phyloP scores from a whole-genome alignment of 2,113 vertebrate species.

The Varanus komodoensis region DNA sequence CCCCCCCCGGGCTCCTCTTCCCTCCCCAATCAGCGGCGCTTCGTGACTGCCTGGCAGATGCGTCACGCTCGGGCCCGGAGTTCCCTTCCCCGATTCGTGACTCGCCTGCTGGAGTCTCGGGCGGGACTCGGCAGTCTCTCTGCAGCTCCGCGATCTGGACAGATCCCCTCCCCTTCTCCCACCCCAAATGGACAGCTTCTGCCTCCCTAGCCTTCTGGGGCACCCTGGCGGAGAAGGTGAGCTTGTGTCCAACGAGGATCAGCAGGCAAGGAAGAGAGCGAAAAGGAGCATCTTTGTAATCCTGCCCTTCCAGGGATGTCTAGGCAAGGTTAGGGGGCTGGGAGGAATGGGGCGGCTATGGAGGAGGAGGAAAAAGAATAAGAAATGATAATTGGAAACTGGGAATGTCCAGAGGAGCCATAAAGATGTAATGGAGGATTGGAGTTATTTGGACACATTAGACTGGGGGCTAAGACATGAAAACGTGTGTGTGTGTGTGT shows the following conservation, averaged over 20 bases:
- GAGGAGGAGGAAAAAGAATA: not conserved
- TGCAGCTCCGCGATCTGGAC: conserved; percentile 30
- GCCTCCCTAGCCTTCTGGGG: not conserved
- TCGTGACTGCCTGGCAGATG: conserved; percentile 47
- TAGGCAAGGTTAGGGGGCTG: conserved; percentile 6
- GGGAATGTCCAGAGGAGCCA: not conserved
- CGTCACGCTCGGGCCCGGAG: conserved; percentile 45
- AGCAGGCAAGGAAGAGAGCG: not conserved
- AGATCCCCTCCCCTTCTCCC: not conserved
- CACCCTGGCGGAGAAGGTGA: conserved; percentile 32
- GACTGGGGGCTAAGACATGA: not conserved
- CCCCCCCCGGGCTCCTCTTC: conserved; percentile 13
- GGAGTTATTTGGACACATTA: not conserved
- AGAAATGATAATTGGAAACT: not conserved
- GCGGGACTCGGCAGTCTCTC: conserved; percentile 46
- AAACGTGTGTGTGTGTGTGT: not conserved
- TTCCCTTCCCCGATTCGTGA: conserved; percentile 47
- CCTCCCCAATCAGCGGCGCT: conserved; percentile 36
- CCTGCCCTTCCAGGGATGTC: conserved; percentile 3
- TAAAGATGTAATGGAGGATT: not conserved
- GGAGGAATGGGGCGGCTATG: not conserved
- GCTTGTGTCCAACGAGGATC: conserved; percentile 5
- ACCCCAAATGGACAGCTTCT: not conserved
- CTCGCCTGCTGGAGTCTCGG: conserved; percentile 44
- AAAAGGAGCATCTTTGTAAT: not conserved